These are phyloP conservation scores for Serrognathus titanus DNA, from an alignment of 2,888 invertebrate species.

Conservation along the genomic window DNA sequence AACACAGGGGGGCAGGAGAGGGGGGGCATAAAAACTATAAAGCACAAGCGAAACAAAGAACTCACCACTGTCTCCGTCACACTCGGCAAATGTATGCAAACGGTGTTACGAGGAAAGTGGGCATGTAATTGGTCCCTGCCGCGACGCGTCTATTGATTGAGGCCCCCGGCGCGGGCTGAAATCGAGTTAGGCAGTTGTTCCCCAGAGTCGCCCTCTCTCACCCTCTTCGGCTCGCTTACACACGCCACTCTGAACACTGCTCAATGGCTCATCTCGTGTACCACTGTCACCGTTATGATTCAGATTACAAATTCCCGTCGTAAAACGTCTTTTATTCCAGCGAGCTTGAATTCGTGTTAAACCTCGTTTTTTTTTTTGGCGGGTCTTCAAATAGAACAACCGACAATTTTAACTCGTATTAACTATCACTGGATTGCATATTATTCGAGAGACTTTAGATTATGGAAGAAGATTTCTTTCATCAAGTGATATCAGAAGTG, in stretches of 20 bases:
- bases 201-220: slow-evolving; percentile 19
- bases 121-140: slow-evolving; percentile 53
- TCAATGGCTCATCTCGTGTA: slow-evolving; percentile 25
- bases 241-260: slow-evolving; percentile 22
- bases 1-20: slow-evolving; percentile 7
- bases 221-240: slow-evolving; percentile 19
- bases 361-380: too few species aligned
- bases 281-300: slow-evolving; percentile 24
- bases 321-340: too few species aligned
- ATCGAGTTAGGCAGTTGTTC: slow-evolving; percentile 50
- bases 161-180: slow-evolving; percentile 47
- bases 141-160: slow-evolving; percentile 52
- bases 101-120: slow-evolving; percentile 54
- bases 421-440: too few species aligned
- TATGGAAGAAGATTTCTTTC: too few species aligned
- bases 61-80: slow-evolving; percentile 18
- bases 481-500: too few species aligned
- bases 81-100: slow-evolving; percentile 50
- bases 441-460: too few species aligned
- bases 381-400: too few species aligned
- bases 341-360: too few species aligned
- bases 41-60: slow-evolving; percentile 15
- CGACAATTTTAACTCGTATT: too few species aligned
- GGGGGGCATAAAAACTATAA: slow-evolving; percentile 11
- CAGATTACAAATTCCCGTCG: background rate